Percentiles rank a stretch among this genome's conserved stretches.
Evolutionary conservation across 2,888 invertebrate species (phyloP).

Genomic region (Amblyteles armatorius): DNA sequence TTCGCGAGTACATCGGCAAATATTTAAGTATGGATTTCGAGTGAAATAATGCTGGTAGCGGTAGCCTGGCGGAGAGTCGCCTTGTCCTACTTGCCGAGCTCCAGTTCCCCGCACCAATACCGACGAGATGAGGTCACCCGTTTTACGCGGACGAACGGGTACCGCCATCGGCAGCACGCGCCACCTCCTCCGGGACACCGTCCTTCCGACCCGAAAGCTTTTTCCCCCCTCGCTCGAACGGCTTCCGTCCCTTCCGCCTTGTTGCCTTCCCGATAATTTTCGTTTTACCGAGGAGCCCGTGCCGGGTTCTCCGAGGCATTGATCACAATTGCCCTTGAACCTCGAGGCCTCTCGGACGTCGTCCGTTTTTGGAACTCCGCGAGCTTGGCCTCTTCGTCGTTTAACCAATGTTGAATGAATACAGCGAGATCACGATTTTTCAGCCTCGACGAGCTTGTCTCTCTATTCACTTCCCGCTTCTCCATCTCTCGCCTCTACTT

Average conservation of each 20-base stretch:
- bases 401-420: conserved; percentile 17
- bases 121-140: conserved; percentile 64
- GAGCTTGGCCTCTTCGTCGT: conserved; percentile 7
- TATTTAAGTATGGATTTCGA: conserved; percentile 43
- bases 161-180: conserved; percentile 4
- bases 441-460: not conserved
- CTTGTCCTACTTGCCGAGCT: conserved; percentile 74
- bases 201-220: conserved; percentile 15
- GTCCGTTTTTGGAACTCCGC: conserved; percentile 5
- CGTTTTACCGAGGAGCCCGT: not conserved
- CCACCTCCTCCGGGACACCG: conserved; percentile 31
- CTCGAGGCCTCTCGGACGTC: conserved; percentile 3
- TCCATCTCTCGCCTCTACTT: not conserved
- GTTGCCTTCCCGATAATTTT: not conserved
- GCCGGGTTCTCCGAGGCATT: not conserved
- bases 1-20: conserved; percentile 27
- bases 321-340: conserved; percentile 31
- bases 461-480: conserved; percentile 9
- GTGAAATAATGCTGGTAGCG: conserved; percentile 39
- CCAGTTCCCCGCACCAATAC: conserved; percentile 59
- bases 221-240: not conserved
- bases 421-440: not conserved
- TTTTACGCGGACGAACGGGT: conserved; percentile 46
- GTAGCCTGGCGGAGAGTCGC: conserved; percentile 65
- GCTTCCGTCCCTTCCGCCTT: not conserved